Evolutionary conservation across 2,888 invertebrate genomes (phyloP), one percentile per base, ranked within the genome.

Genomic region (Eupeodes luniger): DNA sequence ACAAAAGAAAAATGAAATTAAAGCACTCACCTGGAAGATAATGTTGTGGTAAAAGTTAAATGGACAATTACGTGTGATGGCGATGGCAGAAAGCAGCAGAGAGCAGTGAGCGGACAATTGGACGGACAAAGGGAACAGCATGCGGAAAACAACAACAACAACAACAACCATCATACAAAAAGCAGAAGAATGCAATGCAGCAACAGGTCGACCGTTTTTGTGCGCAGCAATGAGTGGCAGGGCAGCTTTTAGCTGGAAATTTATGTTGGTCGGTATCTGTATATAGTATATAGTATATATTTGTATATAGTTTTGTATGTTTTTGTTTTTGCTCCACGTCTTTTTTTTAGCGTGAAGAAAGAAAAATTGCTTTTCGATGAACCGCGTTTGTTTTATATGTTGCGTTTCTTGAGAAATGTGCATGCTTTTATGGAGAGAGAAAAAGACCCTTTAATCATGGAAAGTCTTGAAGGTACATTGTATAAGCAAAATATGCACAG

Each of bases 21-120:
- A 88, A 80, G 87, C 87, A 84, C 87, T 87, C 87, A 87, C 84
- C 77, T 87, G 84, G 84, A 81, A 76, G 87, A 81, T 88, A 81
- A 88, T 84, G 74, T 74, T 88, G 87, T 84, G 84, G 87, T 88
- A 88, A 88, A 84, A 88, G 87, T 87, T 87, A 84, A 87, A 84
- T 81, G 77, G 76, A 84, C 84, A 88, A 88, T 84, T 88, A 88
- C 87, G 84, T 88, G 84, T 67, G 72, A 77, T 81, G 70, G 69
- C 40, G 62, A 78, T 77, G 76, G 67, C n/a, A 62, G 57, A 9
- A 40, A 40, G 40, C 27, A 27, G 40, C 40, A 40, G 40, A 40
- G 40, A 5, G 40, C 40, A 62, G 19, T 19, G 55, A 84, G 57
- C 62, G 87, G 72, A 84, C 80, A 81, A 66, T 62, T 72, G 62